Evolutionary conservation across 37 sponge, comb jelly and placozoan species (phyloP), one percentile per base, ranked within the genome.

Genomic region (Tethya wilhelma): DNA sequence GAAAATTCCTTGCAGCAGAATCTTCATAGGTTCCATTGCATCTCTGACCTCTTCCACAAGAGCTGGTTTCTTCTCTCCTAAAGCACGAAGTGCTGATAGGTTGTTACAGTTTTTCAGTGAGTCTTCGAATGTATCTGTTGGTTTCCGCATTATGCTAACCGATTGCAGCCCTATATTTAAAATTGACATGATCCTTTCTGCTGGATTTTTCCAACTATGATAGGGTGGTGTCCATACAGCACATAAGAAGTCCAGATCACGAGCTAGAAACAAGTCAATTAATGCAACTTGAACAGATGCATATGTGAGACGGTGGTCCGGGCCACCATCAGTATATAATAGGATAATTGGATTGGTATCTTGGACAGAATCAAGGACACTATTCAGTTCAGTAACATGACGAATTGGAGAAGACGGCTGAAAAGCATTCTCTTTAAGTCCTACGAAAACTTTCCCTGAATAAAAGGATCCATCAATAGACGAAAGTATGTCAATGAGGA

Each of bases 401-500:
- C 80, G 41, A 19, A 78, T 34, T 29, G 79, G 67, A 74, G 84
- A 73, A 12, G 84, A 82, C 4, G 74, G 67, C 69, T 79, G 33
- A 40, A 79, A 79, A 11, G 28, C 69, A 69, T 23, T 44, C 12
- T 81, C 71, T 68, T 82, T 82, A 12, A 81, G 64, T 9, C 55
- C 46, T 12, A 59, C 62, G 31, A 23, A 26, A 19, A 63, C 49
- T 58, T 40, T 14, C 1, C 75, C 74, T 19, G 41, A 4, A 73
- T 82, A 82, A 26, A 23, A 73, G 19, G 66, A 72, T 32, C 25
- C 84, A 5, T 5, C 20, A 42, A 74, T 42, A 20, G 2, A 36
- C 12, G 11, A 36, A 41, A 69, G 74, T 19, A 82, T 74, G 55
- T 74, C 55, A 73, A 59, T 28, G 64, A 74, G 9, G 67, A 57